Evolutionary conservation across 2,888 invertebrate species (phyloP), one percentile per base, ranked within the genome.

Genomic region (Daptonema setosum): DNA sequence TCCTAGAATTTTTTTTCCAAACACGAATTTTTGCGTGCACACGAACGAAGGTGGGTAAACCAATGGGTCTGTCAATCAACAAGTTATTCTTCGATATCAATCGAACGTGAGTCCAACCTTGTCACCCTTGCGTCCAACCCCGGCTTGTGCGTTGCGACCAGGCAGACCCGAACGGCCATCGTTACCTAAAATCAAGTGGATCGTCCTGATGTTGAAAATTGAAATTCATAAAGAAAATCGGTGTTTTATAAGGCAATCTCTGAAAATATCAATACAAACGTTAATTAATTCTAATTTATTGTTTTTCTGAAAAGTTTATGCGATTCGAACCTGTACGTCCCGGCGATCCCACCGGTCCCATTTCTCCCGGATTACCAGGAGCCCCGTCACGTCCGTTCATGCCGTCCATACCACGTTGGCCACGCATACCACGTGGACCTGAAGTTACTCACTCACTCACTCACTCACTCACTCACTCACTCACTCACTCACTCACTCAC

Each of bases 401-500:
- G 2, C 54, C 54, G 28, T 28, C 28, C 3, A 3, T 2, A 20
- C 54, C 54, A 2, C 28, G 45, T 5, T 28, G 28, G n/a, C 54
- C 54, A 5, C 45, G 43, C 54, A 54, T 54, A 20, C 54, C 54
- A 1, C 45, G 22, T 1, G 43, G 54, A 3, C 54, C 54, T 24
- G 54, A 25, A 41, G 2, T 3, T 8, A 11, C 51, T n/a, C n/a
- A n/a, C n/a, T n/a, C n/a, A n/a, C n/a, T n/a, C n/a, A n/a, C n/a
- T n/a, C n/a, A n/a, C n/a, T n/a, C n/a, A n/a, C n/a, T n/a, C n/a
- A n/a, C n/a, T n/a, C n/a, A n/a, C n/a, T n/a, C n/a, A n/a, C n/a
- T n/a, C n/a, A n/a, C n/a, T n/a, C n/a, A n/a, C n/a, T n/a, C n/a
- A n/a, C n/a, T n/a, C n/a, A n/a, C n/a, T n/a, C n/a, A n/a, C n/a